Percentiles rank a stretch among this genome's conserved stretches.
These are phyloP conservation scores for Esox niger DNA, from an alignment of 2,113 vertebrate genomes.

Conservation along the genomic window DNA sequence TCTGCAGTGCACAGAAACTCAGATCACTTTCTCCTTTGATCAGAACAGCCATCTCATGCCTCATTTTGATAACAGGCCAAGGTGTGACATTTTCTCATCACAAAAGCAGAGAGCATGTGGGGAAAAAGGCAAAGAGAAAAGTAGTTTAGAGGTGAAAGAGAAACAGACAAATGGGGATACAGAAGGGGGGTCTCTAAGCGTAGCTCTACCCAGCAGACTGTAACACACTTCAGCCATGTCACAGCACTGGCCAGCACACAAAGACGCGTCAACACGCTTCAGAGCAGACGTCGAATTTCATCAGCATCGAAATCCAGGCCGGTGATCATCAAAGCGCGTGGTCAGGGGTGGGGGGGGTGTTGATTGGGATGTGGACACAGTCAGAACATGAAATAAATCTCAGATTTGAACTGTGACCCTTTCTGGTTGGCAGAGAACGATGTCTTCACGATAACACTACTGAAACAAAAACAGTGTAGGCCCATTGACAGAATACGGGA, in stretches of 20 bases:
- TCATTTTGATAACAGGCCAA: background rate
- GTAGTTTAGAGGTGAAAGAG: background rate
- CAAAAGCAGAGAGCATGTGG: background rate
- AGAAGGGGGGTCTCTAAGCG: background rate
- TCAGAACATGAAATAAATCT: no score
- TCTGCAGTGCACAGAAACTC: background rate
- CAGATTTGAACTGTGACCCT: no score
- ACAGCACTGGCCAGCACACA: background rate
- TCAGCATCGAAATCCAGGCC: no score
- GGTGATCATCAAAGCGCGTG: no score
- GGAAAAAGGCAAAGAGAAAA: background rate
- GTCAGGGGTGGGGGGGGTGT: no score
- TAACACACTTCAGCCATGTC: background rate
- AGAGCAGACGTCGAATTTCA: no score
- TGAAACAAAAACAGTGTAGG: no score
- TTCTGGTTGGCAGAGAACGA: no score
- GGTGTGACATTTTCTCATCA: background rate
- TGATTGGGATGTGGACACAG: no score
- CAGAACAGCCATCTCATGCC: slow-evolving; percentile 2
- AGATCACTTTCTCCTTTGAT: background rate
- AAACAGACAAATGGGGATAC: background rate
- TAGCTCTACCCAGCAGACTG: background rate
- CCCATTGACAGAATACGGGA: no score
- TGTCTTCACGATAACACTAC: no score
- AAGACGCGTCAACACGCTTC: no score